Evolutionary conservation across 2,113 vertebrate genomes (phyloP).

Genomic region (Pygoscelis adeliae): DNA sequence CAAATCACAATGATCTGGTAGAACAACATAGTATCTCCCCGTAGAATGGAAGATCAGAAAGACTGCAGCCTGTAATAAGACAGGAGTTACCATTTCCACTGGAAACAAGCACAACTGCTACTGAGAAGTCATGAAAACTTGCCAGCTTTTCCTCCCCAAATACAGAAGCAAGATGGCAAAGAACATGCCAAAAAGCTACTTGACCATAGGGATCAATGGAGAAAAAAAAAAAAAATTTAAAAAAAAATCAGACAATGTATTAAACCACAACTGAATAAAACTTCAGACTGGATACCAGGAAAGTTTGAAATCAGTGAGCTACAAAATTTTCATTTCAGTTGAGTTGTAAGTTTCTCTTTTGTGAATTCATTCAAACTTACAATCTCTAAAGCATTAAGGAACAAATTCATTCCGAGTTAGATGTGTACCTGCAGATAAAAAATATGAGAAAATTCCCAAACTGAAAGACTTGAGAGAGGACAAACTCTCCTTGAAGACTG

Average conservation of each 20-base stretch:
- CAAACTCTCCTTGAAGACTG: background rate
- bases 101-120: constrained; percentile 46
- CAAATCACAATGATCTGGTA: background rate
- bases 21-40: background rate
- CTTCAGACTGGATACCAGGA: background rate
- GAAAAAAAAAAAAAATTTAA: too few species aligned
- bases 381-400: background rate
- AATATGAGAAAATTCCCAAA: background rate
- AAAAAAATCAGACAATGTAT: background rate
- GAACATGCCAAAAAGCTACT: background rate
- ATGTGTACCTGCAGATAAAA: background rate
- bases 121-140: background rate
- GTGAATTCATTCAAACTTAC: background rate
- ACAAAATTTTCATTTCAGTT: background rate
- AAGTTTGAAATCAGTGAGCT: background rate
- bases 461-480: background rate
- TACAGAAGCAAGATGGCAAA: background rate
- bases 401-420: background rate
- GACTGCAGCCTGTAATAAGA: background rate
- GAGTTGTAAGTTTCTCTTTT: background rate
- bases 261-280: background rate
- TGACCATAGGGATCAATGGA: background rate
- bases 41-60: constrained; percentile 13
- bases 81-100: constrained; percentile 58
- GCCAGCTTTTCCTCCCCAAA: background rate